Base-by-base conservation (phyloP, 2,113 vertebrate genomes). In the Malaclemys terrapin region DNA sequence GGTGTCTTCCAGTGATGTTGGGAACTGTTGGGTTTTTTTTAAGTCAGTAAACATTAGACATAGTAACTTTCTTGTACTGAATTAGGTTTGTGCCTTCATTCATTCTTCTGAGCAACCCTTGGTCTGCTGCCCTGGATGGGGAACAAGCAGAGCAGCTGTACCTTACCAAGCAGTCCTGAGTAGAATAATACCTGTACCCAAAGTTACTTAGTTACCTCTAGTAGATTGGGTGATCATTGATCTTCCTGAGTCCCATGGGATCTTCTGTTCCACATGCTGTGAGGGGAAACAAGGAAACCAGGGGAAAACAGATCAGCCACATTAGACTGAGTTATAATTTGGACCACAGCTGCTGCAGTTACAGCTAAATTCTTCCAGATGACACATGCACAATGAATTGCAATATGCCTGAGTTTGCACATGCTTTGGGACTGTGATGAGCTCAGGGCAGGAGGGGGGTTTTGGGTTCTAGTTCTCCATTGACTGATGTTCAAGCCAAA, bases 321-420 rank as follows among this genome's bases (percentile, higher is more conserved):
- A 88, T 80, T 3, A 35, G 69, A 69, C 78, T 76, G 65, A 62
- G 8, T 83, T 91, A 91, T 97, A 95, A 96, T 96, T 96, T 95
- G 96, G 96, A 72, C 52, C 54, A 49, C 56, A 89, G 84, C 91
- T 96, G 95, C 89, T 92, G 76, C 20, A 88, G 91, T 97, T 95
- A 95, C 47, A 94, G 94, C 88, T 97, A 97, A 98, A 25, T 97
- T 96, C 95, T 98, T 97, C 97, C 97, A 98, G 95, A 98, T 98
- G 98, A 97, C 98, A 97, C 90, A 72, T 19, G 86, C 82, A 93
- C 94, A 95, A 93, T 87, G 90, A 98, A 89, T 96, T 93, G 92
- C 57, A 95, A 91, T 89, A 87, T 89, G 82, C 84, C 80, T 80
- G 90, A 97, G 78, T 92, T 89, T 96, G 97, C 12, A 87, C 93